Base-by-base conservation (phyloP, 2,888 invertebrate species). In the Blera fallax region DNA sequence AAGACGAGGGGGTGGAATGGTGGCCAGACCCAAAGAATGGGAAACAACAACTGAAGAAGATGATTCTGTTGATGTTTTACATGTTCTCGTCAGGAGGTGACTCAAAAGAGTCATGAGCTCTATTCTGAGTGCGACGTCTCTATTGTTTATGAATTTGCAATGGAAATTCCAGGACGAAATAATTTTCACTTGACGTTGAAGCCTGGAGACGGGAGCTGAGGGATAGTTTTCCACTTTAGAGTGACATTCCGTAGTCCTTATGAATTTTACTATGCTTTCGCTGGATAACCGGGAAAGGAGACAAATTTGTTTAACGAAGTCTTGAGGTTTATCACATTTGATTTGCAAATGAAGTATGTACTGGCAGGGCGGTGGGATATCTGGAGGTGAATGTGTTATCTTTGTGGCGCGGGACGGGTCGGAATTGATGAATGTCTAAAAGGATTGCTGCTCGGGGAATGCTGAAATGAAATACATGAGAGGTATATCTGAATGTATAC, bases 141-240 rank as follows among this genome's bases (percentile, higher is more conserved):
- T 50, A 73, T 79, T 83, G 83, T 79, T 83, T 83, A 67, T 67
- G 78, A 79, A 83, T 83, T 78, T 83, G 83, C 73, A 83, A 69
- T 83, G 73, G 67, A 83, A 72, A 72, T 65, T 67, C 40, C 32
- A 65, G 67, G 70, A 82, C 70, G 81, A 82, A 77, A 82, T 77
- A 82, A 82, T 77, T 70, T 82, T 58, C 69, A 77, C 76, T 69
- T 67, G 58, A 43, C 45, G 45, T 11, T 43, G 16, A 50, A 45
- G 54, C 10, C 32, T 69, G 21, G 14, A 1, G 27, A 24, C 40
- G 21, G 11, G 16, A 14, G 5, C 10, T 24, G 40, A 43, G 32
- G 16, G 34, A 78, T 82, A 78, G 70, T 72, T 78, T 78, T 72
- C 18, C 45, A 52, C 56, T 72, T 65, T 37, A 14, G 18, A 67